Conservation (phyloP, 2,888 invertebrate species). For the Epistrophella euchroma region DNA sequence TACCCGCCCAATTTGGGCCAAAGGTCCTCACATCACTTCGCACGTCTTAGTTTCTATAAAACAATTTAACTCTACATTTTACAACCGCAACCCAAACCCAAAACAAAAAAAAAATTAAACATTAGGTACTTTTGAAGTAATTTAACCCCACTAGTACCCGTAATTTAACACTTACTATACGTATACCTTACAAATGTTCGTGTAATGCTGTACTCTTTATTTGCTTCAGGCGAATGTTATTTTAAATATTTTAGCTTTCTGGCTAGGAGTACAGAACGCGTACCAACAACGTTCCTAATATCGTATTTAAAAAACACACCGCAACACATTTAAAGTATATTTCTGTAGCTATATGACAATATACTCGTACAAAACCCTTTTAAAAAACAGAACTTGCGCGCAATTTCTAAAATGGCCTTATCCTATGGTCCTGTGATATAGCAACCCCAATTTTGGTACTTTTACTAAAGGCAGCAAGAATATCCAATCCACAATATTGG, state of each 20-base stretch:
- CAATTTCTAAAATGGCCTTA: constrained; percentile 51
- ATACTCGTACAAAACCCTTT: constrained; percentile 9
- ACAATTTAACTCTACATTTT: background rate
- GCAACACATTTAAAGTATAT: constrained; percentile 37
- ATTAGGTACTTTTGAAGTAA: constrained; percentile 11
- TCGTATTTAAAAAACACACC: constrained; percentile 43
- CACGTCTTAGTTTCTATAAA: background rate
- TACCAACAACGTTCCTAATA: constrained; percentile 15
- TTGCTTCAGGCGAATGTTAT: constrained; percentile 24
- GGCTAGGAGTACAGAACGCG: constrained; percentile 7
- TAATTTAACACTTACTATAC: background rate
- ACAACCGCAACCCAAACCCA: background rate
- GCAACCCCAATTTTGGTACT: constrained; percentile 16
- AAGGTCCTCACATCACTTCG: background rate
- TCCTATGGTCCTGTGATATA: background rate
- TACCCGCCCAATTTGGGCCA: no score
- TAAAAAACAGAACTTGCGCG: constrained; percentile 44
- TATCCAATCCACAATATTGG: constrained; percentile 21
- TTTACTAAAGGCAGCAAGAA: constrained; percentile 2
- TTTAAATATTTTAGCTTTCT: constrained; percentile 54
- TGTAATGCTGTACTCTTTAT: constrained; percentile 17
- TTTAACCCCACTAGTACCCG: constrained; percentile 8
- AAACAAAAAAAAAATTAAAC: background rate
- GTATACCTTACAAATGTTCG: background rate
- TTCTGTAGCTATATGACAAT: constrained; percentile 12